These are phyloP conservation scores for Silurus lanzhouensis DNA, from an alignment of 2,797 vertebrate species.

Conservation along the genomic window DNA sequence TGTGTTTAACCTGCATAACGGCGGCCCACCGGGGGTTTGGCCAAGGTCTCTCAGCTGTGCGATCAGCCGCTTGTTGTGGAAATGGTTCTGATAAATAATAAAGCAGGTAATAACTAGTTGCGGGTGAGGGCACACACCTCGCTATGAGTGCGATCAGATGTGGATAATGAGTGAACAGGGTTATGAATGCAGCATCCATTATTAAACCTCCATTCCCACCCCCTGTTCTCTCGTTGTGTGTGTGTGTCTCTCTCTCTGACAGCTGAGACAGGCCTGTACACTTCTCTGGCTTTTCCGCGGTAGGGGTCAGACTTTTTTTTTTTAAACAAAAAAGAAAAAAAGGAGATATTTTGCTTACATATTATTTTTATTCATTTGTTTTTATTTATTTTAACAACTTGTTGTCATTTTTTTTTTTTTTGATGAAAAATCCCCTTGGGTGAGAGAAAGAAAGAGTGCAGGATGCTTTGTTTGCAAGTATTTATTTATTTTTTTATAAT, in stretches of 20 bases:
- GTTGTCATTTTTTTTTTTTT: too few relatives aligned
- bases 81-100: constrained; percentile 90
- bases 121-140: constrained; percentile 75
- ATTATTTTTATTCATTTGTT: too few relatives aligned
- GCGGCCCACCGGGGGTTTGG: constrained; percentile 53
- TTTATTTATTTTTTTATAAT: too few relatives aligned
- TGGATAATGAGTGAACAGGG: constrained; percentile 49
- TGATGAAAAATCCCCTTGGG: not conserved
- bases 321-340: not conserved
- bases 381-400: not conserved
- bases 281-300: not conserved
- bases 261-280: not conserved
- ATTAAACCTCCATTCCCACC: constrained; percentile 35
- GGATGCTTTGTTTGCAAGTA: not conserved
- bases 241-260: not conserved
- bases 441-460: not conserved
- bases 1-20: constrained; percentile 59
- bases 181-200: constrained; percentile 47
- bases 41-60: constrained; percentile 73
- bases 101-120: constrained; percentile 84
- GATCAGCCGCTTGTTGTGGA: constrained; percentile 77
- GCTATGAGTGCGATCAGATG: constrained; percentile 53
- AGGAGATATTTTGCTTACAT: not conserved
- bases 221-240: too few relatives aligned
- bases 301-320: not conserved